phyloP scores from a whole-genome alignment of 2,113 vertebrate species.

The Salvelinus fontinalis region DNA sequence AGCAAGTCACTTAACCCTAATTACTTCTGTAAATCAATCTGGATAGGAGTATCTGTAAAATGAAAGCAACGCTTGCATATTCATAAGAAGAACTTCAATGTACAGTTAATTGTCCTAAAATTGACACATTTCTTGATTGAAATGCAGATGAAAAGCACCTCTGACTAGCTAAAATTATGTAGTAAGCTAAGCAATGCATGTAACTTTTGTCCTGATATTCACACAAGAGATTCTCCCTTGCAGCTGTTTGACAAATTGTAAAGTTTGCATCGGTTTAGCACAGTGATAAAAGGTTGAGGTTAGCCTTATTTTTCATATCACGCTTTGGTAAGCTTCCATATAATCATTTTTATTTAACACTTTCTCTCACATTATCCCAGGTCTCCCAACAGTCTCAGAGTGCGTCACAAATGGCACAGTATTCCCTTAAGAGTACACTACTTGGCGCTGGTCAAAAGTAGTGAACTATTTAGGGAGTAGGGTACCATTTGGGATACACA shows the following conservation, averaged over 20 bases:
- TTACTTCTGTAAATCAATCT: too few relatives aligned
- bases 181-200: background rate
- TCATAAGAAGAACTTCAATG: background rate
- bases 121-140: background rate
- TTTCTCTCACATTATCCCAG: background rate
- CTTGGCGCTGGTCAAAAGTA: background rate
- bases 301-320: background rate
- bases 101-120: background rate
- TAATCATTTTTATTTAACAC: constrained; percentile 15
- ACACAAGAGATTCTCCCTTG: background rate
- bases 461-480: too few relatives aligned
- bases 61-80: background rate
- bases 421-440: too few relatives aligned
- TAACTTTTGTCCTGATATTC: background rate
- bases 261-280: constrained; percentile 19
- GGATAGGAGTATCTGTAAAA: too few relatives aligned
- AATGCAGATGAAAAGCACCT: constrained; percentile 1
- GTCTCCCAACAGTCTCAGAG: background rate
- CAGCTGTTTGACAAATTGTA: constrained; percentile 18
- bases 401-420: too few relatives aligned
- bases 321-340: constrained; percentile 16
- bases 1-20: too few relatives aligned
- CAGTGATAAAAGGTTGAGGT: constrained; percentile 22
- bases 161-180: constrained; percentile 10
- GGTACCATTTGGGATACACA: too few relatives aligned